phyloP scores from a whole-genome alignment of 2,888 invertebrate genomes.

The Tiliacea citrago region DNA sequence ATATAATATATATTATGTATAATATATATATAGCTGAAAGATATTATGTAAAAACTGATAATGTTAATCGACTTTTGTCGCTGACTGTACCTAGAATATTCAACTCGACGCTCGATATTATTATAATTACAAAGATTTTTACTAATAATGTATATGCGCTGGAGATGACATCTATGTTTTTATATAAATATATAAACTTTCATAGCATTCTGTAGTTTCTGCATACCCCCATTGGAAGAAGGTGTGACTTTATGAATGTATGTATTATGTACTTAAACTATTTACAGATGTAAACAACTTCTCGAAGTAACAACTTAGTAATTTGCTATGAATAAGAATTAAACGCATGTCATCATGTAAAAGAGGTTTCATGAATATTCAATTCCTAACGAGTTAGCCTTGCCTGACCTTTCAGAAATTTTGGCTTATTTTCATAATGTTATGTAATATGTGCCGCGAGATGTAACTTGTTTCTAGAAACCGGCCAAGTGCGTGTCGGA shows the following conservation, averaged over 20 bases:
- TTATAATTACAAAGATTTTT: neutral
- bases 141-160: too few relatives aligned
- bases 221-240: neutral
- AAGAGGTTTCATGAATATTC: conserved; percentile 44
- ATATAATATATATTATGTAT: too few relatives aligned
- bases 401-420: conserved; percentile 34
- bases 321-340: conserved; percentile 32
- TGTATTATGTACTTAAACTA: neutral
- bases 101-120: neutral
- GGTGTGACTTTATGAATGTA: neutral
- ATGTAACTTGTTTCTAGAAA: conserved; percentile 1
- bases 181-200: neutral
- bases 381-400: conserved; percentile 28
- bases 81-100: neutral
- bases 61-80: neutral
- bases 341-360: conserved; percentile 14
- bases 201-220: neutral
- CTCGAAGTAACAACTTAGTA: conserved; percentile 15
- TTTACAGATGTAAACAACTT: neutral
- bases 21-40: neutral
- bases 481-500: too few relatives aligned
- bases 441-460: conserved; percentile 14
- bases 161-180: conserved; percentile 4
- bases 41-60: neutral
- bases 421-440: conserved; percentile 22